These are phyloP conservation scores for Drosophila mercatorum DNA, from an alignment of 2,888 invertebrate genomes.

Conservation along the genomic window DNA sequence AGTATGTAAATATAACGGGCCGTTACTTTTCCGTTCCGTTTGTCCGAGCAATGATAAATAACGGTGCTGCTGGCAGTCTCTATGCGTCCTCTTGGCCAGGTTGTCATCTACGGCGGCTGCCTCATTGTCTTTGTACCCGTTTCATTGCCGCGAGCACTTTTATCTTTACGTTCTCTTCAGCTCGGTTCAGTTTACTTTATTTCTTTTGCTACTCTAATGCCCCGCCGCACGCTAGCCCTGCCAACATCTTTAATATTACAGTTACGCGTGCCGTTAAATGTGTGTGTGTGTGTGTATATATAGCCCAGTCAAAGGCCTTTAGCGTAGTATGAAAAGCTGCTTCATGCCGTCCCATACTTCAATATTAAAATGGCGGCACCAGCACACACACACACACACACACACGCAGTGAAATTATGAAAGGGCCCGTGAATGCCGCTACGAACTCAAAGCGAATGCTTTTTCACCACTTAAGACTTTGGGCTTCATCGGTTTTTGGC, in stretches of 20 bases:
- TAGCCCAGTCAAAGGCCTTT: slow-evolving; percentile 27
- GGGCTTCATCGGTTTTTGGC: slow-evolving; percentile 74
- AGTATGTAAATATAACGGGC: slow-evolving; percentile 40
- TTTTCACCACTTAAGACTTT: slow-evolving; percentile 72
- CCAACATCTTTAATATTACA: slow-evolving; percentile 58
- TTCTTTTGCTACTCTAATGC: slow-evolving; percentile 46
- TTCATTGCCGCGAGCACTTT: slow-evolving; percentile 64
- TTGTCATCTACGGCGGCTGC: slow-evolving; percentile 30
- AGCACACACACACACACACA: slow-evolving; percentile 36
- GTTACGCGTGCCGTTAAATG: slow-evolving; percentile 49
- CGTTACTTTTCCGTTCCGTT: slow-evolving; percentile 10
- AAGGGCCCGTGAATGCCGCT: slow-evolving; percentile 50
- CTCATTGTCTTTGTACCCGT: slow-evolving; percentile 64
- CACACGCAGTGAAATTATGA: slow-evolving; percentile 61
- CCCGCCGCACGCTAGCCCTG: background rate
- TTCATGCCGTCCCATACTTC: background rate
- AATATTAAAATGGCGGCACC: slow-evolving; percentile 51
- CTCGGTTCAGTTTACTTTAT: slow-evolving; percentile 64
- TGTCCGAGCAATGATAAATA: slow-evolving; percentile 45
- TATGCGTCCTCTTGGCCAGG: slow-evolving; percentile 30
- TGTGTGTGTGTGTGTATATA: slow-evolving; percentile 9
- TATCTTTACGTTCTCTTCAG: slow-evolving; percentile 64
- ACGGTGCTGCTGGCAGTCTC: slow-evolving; percentile 7
- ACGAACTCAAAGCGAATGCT: slow-evolving; percentile 60
- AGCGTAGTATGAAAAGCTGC: slow-evolving; percentile 26